Evolutionary conservation across 2,888 invertebrate genomes (phyloP).

Genomic region (Cheilosia grossa): DNA sequence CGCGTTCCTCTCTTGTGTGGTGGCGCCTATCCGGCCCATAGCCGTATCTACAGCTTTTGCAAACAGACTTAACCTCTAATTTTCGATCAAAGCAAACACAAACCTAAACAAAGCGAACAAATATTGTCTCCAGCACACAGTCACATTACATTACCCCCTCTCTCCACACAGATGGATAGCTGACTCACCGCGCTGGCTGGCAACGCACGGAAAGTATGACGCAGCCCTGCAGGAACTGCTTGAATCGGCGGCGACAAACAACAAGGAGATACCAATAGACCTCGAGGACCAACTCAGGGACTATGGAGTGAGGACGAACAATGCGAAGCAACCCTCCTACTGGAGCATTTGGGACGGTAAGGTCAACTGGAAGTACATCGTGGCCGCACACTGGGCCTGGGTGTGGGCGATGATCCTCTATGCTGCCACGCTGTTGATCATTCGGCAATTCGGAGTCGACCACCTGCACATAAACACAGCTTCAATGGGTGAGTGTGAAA

Average conservation of each 20-base stretch:
- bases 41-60: background rate
- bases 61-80: slow-evolving; percentile 23
- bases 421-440: slow-evolving; percentile 82
- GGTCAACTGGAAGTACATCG: slow-evolving; percentile 78
- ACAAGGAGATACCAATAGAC: slow-evolving; percentile 81
- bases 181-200: slow-evolving; percentile 83
- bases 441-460: slow-evolving; percentile 81
- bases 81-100: slow-evolving; percentile 5
- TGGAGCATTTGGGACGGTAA: slow-evolving; percentile 82
- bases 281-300: slow-evolving; percentile 79
- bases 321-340: slow-evolving; percentile 75
- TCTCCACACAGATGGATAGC: slow-evolving; percentile 80
- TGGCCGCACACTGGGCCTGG: slow-evolving; percentile 81
- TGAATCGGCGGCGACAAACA: slow-evolving; percentile 82
- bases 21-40: slow-evolving; percentile 8
- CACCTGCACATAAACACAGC: slow-evolving; percentile 82
- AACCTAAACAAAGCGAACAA: slow-evolving; percentile 1
- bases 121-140: slow-evolving; percentile 12
- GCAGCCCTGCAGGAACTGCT: slow-evolving; percentile 80
- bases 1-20: background rate
- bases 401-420: slow-evolving; percentile 80
- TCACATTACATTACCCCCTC: background rate
- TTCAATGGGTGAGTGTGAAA: slow-evolving; percentile 79
- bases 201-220: slow-evolving; percentile 80
- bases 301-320: slow-evolving; percentile 77